A percentile compares a stretch with the other conserved stretches of the same genome.
These are phyloP conservation scores for Ptilonorhynchus violaceus DNA, from an alignment of 2,113 vertebrate species.

Conservation along the genomic window DNA sequence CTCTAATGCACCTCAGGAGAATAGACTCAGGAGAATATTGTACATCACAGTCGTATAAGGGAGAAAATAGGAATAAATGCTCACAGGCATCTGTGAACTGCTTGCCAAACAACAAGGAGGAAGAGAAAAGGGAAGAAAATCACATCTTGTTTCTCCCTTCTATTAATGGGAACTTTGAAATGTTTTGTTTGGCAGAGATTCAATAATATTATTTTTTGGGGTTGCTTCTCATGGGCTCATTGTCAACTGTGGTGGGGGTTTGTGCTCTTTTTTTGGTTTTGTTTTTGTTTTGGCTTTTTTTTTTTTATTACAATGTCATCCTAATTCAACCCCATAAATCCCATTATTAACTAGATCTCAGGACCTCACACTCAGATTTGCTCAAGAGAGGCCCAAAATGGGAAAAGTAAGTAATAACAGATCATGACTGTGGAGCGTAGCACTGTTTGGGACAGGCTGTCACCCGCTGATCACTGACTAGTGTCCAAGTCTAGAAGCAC, in stretches of 20 bases:
- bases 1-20: not conserved
- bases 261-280: not conserved
- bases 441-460: not conserved
- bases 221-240: not conserved
- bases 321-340: not conserved
- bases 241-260: not conserved
- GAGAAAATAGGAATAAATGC: not conserved
- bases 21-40: not conserved
- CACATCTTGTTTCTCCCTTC: not conserved
- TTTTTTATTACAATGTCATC: not conserved
- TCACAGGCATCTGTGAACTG: not conserved
- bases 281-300: not conserved
- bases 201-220: not conserved
- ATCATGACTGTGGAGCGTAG: not conserved
- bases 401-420: not conserved
- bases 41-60: not conserved
- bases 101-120: not conserved
- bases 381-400: not conserved
- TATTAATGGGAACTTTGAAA: not conserved
- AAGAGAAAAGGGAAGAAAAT: not conserved
- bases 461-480: not conserved
- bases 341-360: not conserved
- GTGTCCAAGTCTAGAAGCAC: not conserved
- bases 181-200: not conserved
- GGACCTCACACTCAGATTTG: slow-evolving; percentile 6